Evolutionary conservation across 1,140 invertebrate species (phyloP), one percentile per base, ranked within the genome.

Genomic region (Atta cephalotes): DNA sequence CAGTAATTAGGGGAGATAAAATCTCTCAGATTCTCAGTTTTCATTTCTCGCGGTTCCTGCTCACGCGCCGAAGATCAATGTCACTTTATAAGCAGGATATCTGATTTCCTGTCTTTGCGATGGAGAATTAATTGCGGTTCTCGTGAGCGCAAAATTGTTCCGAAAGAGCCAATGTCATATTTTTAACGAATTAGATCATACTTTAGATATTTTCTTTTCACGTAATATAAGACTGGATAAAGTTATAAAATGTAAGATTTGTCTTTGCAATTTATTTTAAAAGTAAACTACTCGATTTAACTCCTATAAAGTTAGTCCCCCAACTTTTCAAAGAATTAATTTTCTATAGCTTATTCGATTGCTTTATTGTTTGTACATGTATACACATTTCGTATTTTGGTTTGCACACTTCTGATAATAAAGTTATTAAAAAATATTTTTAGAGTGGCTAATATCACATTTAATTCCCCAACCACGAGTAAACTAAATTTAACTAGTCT

Each of bases 31-130:
- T 51, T 62, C 45, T 4, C 25, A 28, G 74, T 84, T 76, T 84
- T 76, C 70, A 62, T 84, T 63, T 62, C 51, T 66, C 28, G 25
- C 56, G 18, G 39, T 14, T 39, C 45, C 3, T 39, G 25, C 4
- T 72, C 35, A n/a, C 18, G 56, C 80, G 28, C 28, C 45, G 25
- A 76, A 84, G 80, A 84, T 84, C 80, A 84, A 84, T 84, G 80
- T 76, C 39, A 56, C 70, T 74, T 74, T 49, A 35, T 63, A 76
- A 74, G 76, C 70, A 49, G 53, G 80, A 84, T 84, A 84, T 62
- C 45, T 51, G n/a, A 35, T 76, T 35, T 35, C 18, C 35, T 45
- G 25, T 18, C 58, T 60, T 16, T 18, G 53, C 21, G 25, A 28
- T 78, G 58, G 16, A 78, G 25, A 81, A 35, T 68, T 80, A 80